Percentiles rank a stretch among this genome's conserved stretches.
phyloP scores from a whole-genome alignment of 2,888 invertebrate genomes.

The Ischnus inquisitorius region DNA sequence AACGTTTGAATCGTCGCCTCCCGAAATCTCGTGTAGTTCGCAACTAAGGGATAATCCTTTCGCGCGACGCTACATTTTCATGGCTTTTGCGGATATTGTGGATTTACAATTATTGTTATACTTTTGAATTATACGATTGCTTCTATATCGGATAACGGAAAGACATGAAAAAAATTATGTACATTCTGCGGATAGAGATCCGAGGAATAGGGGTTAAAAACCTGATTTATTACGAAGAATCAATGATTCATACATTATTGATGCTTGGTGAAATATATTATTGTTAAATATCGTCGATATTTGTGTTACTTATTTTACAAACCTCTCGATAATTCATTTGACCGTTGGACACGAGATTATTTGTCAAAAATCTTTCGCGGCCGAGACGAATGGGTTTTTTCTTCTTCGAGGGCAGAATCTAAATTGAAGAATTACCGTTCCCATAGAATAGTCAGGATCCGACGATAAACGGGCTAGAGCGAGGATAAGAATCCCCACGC shows the following conservation, averaged over 20 bases:
- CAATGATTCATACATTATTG: slow-evolving; percentile 27
- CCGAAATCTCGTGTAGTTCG: background rate
- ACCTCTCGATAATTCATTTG: background rate
- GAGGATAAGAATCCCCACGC: no score
- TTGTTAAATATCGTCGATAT: background rate
- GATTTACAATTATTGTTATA: background rate
- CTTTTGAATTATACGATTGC: background rate
- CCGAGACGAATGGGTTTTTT: no score
- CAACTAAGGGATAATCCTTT: background rate
- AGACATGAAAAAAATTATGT: background rate
- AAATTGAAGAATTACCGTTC: no score
- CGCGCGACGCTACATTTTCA: background rate
- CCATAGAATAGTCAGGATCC: no score
- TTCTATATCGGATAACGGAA: background rate
- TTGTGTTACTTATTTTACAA: background rate
- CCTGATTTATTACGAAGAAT: slow-evolving; percentile 46
- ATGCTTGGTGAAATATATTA: background rate
- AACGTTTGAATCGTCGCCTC: background rate
- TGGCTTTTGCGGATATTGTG: background rate
- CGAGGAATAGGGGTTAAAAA: slow-evolving; percentile 1
- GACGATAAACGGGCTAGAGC: no score
- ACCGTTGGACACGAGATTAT: background rate
- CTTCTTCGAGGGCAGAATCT: no score
- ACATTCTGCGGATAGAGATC: background rate
- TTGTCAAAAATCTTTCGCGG: no score